Percentiles rank a stretch among this genome's conserved stretches.
Conservation (phyloP, 2,113 vertebrate genomes). For the Rhodinocichla rosea region DNA sequence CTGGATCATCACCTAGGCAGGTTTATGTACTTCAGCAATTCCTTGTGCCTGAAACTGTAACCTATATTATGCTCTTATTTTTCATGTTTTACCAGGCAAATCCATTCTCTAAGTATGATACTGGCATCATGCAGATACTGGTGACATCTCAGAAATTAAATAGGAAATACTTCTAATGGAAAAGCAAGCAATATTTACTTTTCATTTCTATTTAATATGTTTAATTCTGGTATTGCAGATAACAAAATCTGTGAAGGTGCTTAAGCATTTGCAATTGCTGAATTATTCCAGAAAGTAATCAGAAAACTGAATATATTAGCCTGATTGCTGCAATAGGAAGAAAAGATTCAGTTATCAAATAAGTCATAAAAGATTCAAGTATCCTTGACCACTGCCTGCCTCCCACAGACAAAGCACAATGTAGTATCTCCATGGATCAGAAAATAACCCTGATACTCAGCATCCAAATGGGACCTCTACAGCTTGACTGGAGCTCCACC, state of each 20-base stretch:
- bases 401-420: background rate
- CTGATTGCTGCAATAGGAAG: background rate
- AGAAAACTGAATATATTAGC: background rate
- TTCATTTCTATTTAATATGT: background rate
- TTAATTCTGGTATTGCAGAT: background rate
- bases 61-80: background rate
- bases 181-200: background rate
- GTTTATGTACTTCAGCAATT: background rate
- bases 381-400: background rate
- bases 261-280: background rate
- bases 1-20: background rate
- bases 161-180: background rate
- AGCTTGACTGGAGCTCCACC: background rate
- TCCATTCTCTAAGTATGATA: background rate
- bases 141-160: background rate
- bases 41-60: background rate
- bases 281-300: background rate
- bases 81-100: background rate
- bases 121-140: background rate
- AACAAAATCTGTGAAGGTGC: background rate
- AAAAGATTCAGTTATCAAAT: background rate
- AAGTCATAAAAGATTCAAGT: background rate
- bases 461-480: background rate
- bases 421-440: background rate
- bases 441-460: background rate